Base-by-base conservation (phyloP, 2,888 invertebrate species). In the Cephus spinipes region DNA sequence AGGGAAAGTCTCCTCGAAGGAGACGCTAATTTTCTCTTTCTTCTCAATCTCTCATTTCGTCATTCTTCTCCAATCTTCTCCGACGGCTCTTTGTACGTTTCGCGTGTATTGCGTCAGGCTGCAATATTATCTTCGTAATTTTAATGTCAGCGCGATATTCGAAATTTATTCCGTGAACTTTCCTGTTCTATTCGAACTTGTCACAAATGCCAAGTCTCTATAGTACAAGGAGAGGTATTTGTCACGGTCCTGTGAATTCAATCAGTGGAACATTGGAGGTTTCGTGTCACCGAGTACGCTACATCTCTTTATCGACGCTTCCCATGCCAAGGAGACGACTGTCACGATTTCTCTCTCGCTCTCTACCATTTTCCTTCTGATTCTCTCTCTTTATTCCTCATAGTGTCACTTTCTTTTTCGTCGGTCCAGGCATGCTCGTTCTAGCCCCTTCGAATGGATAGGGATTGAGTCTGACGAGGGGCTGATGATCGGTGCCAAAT, bases 21-120 rank as follows among this genome's bases (percentile, higher is more conserved):
- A 77, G 69, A 78, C 23, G 35, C 78, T 68, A 74, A 77, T 74
- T 81, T 73, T 68, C 79, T 80, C 75, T 78, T 75, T 78, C 71
- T 71, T 36, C 76, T 75, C 69, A 75, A 36, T 79, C 55, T 76
- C 69, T 73, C 75, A 36, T 76, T 75, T 30, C 30, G 31, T 75
- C 74, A 73, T 73, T 34, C 12, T 34, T 36, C 12, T 2, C 78
- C 15, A n/a, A 30, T n/a, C 34, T 23, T 68, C 11, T 32, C 23
- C 15, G 1, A 34, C 33, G 23, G 35, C 35, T 32, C 9, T 55
- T 55, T 23, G 55, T 55, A 55, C 23, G 9, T 55, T 23, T 23
- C 23, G 23, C 23, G 55, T 15, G 23, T 55, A 55, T 6, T 23
- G 23, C 9, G 23, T 36, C 23, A 15, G 55, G 1, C 23, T 55